Base-by-base conservation (phyloP, 2,797 vertebrate species). In the Heterohyrax brucei region DNA sequence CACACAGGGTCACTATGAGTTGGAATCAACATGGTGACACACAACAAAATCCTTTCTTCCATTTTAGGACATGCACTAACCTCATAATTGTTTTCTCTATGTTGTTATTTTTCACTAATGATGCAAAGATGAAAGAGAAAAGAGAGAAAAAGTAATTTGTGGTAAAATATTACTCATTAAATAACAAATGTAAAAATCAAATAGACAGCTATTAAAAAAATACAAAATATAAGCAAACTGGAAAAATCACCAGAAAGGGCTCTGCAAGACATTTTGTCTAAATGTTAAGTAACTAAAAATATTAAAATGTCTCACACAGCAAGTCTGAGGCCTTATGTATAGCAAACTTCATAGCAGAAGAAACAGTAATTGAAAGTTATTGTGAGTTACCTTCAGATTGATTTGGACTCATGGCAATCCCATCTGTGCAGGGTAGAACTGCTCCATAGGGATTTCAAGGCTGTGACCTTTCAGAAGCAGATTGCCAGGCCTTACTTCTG, bases 271-370 rank as follows among this genome's bases (percentile, higher is more conserved):
- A 89, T 93, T 94, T 94, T 82, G 39, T 95, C 22, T 93, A 94
- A 92, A 94, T 94, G 64, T 83, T 93, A 92, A 94, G 83, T 93
- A 97, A 88, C 33, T 88, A 64, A 93, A 91, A 82, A 48, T 22
- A 83, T 59, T 94, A 91, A 91, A 90, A 95, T 77, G 75, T 87
- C 72, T 95, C 89, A 4, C 26, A 87, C 75, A 33, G 30, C 33
- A 95, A 30, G n/a, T 68, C 66, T 92, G 39, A 89, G 39, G n/a
- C 80, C 22, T 94, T 62, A 85, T 53, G 56, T 21, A 77, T 48
- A 93, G 44, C n/a, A 89, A 95, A 59, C 62, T 85, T 87, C 64
- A 92, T 59, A 87, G 22, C 50, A 93, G 39, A 89, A 94, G 30
- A 95, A 94, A 89, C 48, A 2, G 24, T 84, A 92, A 88, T 12